Conservation (phyloP, 2,888 invertebrate genomes). For the Caenorhabditis doughertyi region DNA sequence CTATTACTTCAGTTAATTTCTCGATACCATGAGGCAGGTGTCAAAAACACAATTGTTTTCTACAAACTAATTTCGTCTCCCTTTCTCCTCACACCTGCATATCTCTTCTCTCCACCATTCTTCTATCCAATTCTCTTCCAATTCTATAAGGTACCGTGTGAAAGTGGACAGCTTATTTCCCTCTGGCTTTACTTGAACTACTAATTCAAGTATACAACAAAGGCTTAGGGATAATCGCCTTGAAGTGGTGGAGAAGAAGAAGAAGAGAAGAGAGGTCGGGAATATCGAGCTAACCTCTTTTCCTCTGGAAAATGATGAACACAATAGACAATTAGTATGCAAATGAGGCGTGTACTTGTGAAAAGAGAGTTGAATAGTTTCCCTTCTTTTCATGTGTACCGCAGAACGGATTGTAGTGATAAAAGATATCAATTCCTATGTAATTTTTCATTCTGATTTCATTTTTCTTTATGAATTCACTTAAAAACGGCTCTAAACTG, state of each 20-base stretch:
- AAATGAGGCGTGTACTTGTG: slow-evolving; percentile 30
- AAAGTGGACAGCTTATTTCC: too few species aligned
- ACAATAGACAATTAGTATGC: slow-evolving; percentile 39
- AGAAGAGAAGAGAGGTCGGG: too few species aligned
- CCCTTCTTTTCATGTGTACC: slow-evolving; percentile 3
- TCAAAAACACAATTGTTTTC: too few species aligned
- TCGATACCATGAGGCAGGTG: too few species aligned
- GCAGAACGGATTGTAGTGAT: too few species aligned
- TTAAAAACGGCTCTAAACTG: too few species aligned
- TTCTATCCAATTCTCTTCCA: neutral
- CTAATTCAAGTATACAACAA: neutral
- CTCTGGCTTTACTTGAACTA: neutral
- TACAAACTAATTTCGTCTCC: neutral
- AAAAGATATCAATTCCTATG: too few species aligned
- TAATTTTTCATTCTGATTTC: too few species aligned
- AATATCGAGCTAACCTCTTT: slow-evolving; percentile 21
- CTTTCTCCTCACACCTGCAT: neutral
- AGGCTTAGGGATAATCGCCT: neutral
- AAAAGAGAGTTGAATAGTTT: neutral
- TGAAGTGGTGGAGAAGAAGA: neutral
- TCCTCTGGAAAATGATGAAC: neutral
- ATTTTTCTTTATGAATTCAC: too few species aligned
- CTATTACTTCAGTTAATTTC: too few species aligned
- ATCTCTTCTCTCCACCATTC: neutral
- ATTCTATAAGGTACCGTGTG: neutral